Percentiles rank a stretch among this genome's conserved stretches.
Evolutionary conservation across 2,113 vertebrate genomes (phyloP).

Genomic region (Egretta garzetta): DNA sequence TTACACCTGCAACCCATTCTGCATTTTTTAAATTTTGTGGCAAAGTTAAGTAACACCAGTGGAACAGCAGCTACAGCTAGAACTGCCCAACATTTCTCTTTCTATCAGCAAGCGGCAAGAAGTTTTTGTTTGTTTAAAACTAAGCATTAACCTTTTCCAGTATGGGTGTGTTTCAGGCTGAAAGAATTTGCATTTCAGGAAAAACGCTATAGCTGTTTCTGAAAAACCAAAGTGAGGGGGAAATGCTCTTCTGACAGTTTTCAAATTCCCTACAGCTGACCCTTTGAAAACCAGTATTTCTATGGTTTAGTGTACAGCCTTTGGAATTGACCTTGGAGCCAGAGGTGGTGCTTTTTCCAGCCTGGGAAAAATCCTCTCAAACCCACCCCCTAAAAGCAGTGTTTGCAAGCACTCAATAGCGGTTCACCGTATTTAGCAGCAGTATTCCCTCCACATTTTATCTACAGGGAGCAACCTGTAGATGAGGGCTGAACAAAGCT

Average conservation of each 20-base stretch:
- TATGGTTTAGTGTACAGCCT: not conserved
- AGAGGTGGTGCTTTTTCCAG: not conserved
- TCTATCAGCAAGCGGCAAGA: not conserved
- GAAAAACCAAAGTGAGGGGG: not conserved
- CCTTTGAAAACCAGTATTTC: not conserved
- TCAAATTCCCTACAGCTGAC: not conserved
- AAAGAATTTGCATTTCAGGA: not conserved
- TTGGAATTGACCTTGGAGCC: not conserved
- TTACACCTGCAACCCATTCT: rapidly evolving
- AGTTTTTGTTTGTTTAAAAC: not conserved
- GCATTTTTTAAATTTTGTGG: not conserved
- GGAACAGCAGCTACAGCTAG: not conserved
- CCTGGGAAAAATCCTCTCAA: not conserved
- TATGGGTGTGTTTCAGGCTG: not conserved
- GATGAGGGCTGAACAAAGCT: not conserved
- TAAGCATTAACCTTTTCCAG: not conserved
- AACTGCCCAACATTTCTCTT: not conserved
- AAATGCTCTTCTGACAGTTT: not conserved
- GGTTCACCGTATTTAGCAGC: not conserved
- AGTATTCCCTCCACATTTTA: not conserved
- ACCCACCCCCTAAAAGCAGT: not conserved
- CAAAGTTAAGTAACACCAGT: not conserved
- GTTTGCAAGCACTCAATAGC: rapidly evolving
- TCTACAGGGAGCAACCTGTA: not conserved
- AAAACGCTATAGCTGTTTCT: not conserved